A percentile compares a stretch with the other conserved stretches of the same genome.
These are phyloP conservation scores for Euura saliciscinereae DNA, from an alignment of 1,140 invertebrate species.

Conservation along the genomic window DNA sequence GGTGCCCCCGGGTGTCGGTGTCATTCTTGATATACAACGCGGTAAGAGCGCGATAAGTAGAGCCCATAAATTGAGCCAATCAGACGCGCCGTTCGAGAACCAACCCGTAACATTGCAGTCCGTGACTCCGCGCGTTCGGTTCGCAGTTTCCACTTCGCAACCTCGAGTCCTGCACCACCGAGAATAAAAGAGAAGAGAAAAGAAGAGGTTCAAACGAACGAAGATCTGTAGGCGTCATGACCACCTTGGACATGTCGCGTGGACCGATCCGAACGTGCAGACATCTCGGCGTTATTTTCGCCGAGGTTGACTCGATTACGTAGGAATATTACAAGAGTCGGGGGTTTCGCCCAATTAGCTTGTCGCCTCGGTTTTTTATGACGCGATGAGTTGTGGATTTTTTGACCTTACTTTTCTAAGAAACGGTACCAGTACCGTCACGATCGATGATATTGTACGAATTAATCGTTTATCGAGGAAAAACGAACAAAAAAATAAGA, in stretches of 20 bases:
- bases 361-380: background rate
- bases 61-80: constrained; percentile 58
- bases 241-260: background rate
- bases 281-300: background rate
- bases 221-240: constrained; percentile 10
- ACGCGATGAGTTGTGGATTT: background rate
- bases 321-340: background rate
- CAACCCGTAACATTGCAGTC: constrained; percentile 27
- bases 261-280: background rate
- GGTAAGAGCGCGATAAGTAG: constrained; percentile 61
- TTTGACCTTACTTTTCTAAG: background rate
- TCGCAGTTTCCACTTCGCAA: constrained; percentile 11
- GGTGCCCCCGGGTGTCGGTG: constrained; percentile 56
- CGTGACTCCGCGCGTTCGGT: constrained; percentile 31
- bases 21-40: constrained; percentile 61
- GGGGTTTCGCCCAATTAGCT: background rate
- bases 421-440: too few species aligned
- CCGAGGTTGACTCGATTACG: background rate
- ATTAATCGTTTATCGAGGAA: background rate
- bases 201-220: constrained; percentile 25
- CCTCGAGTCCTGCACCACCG: constrained; percentile 40
- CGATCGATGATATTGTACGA: too few species aligned
- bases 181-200: constrained; percentile 36
- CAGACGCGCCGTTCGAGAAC: constrained; percentile 47
- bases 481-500: background rate